Conservation (phyloP, 2,888 invertebrate species). For the Pyralis farinalis region DNA sequence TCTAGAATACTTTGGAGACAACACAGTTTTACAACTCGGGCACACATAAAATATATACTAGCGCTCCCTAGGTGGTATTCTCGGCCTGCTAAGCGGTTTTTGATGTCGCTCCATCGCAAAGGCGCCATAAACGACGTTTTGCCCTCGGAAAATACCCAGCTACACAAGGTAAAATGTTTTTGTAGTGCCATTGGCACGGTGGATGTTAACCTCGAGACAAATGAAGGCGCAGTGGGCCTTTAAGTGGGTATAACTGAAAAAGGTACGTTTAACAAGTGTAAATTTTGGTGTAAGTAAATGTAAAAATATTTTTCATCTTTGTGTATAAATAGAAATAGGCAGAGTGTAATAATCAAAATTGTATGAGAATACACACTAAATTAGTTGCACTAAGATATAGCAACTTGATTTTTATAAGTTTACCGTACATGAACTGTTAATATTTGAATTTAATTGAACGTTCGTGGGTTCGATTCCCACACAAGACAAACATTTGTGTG, state of each 20-base stretch:
- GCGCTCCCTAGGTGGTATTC: slow-evolving; percentile 42
- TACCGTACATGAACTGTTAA: too few relatives aligned
- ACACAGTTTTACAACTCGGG: slow-evolving; percentile 42
- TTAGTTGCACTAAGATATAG: too few relatives aligned
- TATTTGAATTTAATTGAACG: too few relatives aligned
- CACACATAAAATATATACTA: slow-evolving; percentile 37
- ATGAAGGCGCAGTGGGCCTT: background rate
- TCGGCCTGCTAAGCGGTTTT: slow-evolving; percentile 60
- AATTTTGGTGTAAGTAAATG: too few relatives aligned
- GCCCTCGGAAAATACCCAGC: slow-evolving; percentile 11
- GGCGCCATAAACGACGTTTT: slow-evolving; percentile 49
- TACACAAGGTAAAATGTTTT: slow-evolving; percentile 1
- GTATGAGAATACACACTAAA: too few relatives aligned
- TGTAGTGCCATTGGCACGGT: background rate
- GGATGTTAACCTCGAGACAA: background rate
- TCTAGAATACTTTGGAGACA: slow-evolving; percentile 20
- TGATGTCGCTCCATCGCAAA: slow-evolving; percentile 50
- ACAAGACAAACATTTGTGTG: too few relatives aligned
- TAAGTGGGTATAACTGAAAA: background rate
- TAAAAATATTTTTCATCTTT: too few relatives aligned
- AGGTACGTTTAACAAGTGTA: background rate
- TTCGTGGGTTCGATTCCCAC: too few relatives aligned
- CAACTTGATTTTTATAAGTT: too few relatives aligned
- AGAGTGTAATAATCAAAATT: too few relatives aligned
- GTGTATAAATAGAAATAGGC: too few relatives aligned